phyloP scores from a whole-genome alignment of 2,888 invertebrate species.

The Mythimna vitellina region DNA sequence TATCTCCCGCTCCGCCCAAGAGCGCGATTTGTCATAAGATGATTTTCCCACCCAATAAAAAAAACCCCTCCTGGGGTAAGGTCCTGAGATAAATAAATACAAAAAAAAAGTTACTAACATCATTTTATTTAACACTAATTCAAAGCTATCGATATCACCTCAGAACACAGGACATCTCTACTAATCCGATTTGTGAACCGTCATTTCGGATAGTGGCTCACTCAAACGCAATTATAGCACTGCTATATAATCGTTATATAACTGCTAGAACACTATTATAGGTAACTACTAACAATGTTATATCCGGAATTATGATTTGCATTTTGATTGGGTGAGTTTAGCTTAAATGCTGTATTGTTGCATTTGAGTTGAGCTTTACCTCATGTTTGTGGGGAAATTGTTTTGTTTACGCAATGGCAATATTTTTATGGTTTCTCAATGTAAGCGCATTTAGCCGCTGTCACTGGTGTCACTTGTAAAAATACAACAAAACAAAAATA shows the following conservation, averaged over 20 bases:
- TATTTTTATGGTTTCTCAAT: no score
- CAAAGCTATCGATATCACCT: slow-evolving; percentile 1
- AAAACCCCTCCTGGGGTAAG: no score
- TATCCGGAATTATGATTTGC: slow-evolving; percentile 76
- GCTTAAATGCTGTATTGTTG: slow-evolving; percentile 37
- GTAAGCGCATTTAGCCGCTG: no score
- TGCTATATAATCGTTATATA: slow-evolving; percentile 21
- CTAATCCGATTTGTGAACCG: slow-evolving; percentile 28
- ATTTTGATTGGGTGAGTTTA: slow-evolving; percentile 77
- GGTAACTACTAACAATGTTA: slow-evolving; percentile 73
- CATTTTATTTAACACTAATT: background rate
- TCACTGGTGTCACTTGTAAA: no score
- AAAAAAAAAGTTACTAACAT: no score
- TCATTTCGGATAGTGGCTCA: slow-evolving; percentile 13
- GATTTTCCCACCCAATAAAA: no score
- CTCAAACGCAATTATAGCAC: slow-evolving; percentile 50
- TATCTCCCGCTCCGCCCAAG: no score
- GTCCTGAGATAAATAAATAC: no score
- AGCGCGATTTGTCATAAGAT: no score
- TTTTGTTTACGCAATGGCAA: background rate
- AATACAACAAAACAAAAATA: no score
- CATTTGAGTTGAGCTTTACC: background rate
- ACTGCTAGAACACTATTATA: slow-evolving; percentile 47
- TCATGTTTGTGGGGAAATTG: background rate
- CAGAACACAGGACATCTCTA: slow-evolving; percentile 15